Base-by-base conservation (phyloP, 2,113 vertebrate genomes). In the Ifrita kowaldi region DNA sequence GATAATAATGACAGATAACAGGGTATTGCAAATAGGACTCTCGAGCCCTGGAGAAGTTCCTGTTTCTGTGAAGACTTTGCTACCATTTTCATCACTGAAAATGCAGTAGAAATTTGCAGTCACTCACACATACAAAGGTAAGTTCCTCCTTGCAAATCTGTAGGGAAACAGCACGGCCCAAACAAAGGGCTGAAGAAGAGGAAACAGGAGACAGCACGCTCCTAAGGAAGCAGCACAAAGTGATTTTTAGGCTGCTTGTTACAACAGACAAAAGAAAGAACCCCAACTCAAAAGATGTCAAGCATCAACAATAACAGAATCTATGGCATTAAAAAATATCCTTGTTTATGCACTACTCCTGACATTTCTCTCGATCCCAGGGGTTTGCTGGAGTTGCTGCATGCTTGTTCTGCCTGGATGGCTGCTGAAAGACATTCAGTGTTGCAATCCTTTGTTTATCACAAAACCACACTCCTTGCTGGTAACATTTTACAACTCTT, bases 361-460 rank as follows among this genome's bases (percentile, higher is more conserved):
- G 84, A 68, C 76, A 47, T 68, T 92, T 88, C 90, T 86, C 49
- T 79, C 1, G 0, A 22, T 87, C 73, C 77, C 74, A 28, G 64
- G 33, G 81, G 71, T 81, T 59, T 81, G 59, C 85, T 68, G 82
- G 64, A 86, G 79, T 21, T 89, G 65, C 84, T 68, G 79, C 33
- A 5, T 1, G 41, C 67, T 84, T 56, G 86, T 76, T 70, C 73
- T 87, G 84, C 52, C 70, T 87, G 84, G 78, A 69, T 81, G 84
- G 83, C 84, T 92, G 74, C 83, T 3, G 37, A 87, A 84, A 91
- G 70, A 84, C 69, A 67, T 49, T 39, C 85, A 59, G 42, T 82
- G 70, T 93, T 89, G 88, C 89, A 88, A 85, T 55, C 37, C 56
- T 92, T 91, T 96, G 92, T 92, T 96, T 86, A 90, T 76, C 85